These are phyloP conservation scores for Mycetomoellerius zeteki DNA, from an alignment of 1,140 invertebrate species.

Conservation along the genomic window DNA sequence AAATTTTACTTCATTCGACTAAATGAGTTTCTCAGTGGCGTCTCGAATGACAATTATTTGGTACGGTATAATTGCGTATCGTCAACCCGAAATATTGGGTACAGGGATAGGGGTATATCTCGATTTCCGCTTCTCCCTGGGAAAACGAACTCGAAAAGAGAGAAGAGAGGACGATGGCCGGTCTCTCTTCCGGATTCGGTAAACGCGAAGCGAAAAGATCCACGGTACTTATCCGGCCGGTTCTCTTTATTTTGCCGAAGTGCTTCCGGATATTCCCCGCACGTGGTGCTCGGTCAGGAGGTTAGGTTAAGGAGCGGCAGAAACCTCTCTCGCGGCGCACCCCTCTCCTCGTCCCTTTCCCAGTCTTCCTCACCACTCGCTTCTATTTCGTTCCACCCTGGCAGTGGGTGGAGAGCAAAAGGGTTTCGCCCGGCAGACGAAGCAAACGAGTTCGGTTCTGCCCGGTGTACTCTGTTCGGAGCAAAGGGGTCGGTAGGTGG, in stretches of 20 bases:
- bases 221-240: conserved; percentile 69
- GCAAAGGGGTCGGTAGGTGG: conserved; percentile 68
- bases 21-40: background rate
- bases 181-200: conserved; percentile 44
- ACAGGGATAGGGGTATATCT: background rate
- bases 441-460: conserved; percentile 76
- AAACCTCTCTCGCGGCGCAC: conserved; percentile 58
- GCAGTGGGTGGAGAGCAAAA: conserved; percentile 61
- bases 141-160: background rate
- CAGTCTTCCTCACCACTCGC: conserved; percentile 21
- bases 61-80: conserved; percentile 19
- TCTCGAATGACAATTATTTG: conserved; percentile 41
- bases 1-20: no score
- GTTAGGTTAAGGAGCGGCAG: conserved; percentile 73
- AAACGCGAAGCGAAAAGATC: conserved; percentile 61
- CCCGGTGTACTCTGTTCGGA: conserved; percentile 64
- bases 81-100: conserved; percentile 24
- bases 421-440: conserved; percentile 70
- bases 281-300: conserved; percentile 77
- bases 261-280: conserved; percentile 85
- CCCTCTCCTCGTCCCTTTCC: conserved; percentile 35
- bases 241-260: conserved; percentile 83
- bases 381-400: conserved; percentile 59
- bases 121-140: background rate
- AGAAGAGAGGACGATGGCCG: conserved; percentile 15